A percentile compares a stretch with the other conserved stretches of the same genome.
phyloP scores from a whole-genome alignment of 2,797 vertebrate genomes.

The Todus mexicanus region DNA sequence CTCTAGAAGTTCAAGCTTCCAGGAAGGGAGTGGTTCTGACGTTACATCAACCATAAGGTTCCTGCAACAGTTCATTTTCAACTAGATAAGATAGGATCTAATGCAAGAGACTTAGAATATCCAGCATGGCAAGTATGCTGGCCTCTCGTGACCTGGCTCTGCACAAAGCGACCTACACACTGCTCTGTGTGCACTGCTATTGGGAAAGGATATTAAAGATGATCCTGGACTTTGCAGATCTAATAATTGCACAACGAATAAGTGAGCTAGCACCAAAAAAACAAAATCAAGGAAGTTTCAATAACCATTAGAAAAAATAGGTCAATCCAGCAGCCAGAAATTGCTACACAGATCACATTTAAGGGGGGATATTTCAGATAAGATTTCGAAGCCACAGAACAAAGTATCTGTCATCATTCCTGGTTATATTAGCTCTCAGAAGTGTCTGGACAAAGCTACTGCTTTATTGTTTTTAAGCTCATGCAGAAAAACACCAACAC shows the following conservation, averaged over 20 bases:
- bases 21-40: neutral
- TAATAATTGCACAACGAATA: neutral
- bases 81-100: neutral
- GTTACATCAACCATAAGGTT: neutral
- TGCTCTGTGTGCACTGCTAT: neutral
- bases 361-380: neutral
- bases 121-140: neutral
- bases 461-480: neutral
- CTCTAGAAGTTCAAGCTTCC: neutral
- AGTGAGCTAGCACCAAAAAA: neutral
- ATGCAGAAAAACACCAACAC: neutral
- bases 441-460: neutral
- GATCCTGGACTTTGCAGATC: neutral
- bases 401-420: neutral
- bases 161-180: neutral
- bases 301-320: neutral
- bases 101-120: neutral
- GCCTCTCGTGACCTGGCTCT: neutral
- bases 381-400: neutral
- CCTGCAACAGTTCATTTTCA: neutral
- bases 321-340: neutral
- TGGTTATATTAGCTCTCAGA: neutral
- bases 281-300: neutral
- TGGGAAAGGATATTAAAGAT: neutral
- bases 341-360: neutral